Conservation (phyloP, 2,797 vertebrate species). For the Danio tinwini region DNA sequence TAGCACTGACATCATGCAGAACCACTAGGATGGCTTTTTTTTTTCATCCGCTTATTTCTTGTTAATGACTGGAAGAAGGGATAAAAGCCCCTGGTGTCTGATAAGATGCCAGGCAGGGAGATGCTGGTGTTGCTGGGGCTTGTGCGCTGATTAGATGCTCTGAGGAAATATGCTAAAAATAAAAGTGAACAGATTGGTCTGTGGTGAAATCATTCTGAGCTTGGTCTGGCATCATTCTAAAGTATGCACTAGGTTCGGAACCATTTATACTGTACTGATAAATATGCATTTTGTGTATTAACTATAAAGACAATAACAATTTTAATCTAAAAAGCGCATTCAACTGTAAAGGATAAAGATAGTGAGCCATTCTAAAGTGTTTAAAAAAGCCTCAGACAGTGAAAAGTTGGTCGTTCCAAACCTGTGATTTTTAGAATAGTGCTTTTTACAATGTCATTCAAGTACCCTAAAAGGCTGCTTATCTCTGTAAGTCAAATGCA, state of each 20-base stretch:
- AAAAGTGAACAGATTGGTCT: constrained; percentile 59
- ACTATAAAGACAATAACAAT: too few relatives aligned
- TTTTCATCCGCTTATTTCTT: constrained; percentile 53
- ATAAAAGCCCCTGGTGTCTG: constrained; percentile 77
- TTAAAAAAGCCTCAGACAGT: too few relatives aligned
- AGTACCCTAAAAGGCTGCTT: too few relatives aligned
- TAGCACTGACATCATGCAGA: constrained; percentile 71
- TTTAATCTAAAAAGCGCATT: too few relatives aligned
- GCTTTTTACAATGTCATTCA: too few relatives aligned
- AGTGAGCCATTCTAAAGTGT: too few relatives aligned
- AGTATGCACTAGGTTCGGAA: background rate
- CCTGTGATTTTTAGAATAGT: too few relatives aligned
- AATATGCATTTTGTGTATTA: too few relatives aligned
- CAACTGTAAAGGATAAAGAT: too few relatives aligned
- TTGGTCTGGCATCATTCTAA: constrained; percentile 11
- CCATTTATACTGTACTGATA: background rate
- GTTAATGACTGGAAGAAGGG: constrained; percentile 75
- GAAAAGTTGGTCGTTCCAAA: too few relatives aligned
- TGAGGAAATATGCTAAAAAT: constrained; percentile 81
- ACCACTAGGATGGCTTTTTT: constrained; percentile 66
- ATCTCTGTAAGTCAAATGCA: too few relatives aligned
- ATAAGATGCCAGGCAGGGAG: constrained; percentile 72
- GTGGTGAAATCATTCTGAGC: constrained; percentile 70
- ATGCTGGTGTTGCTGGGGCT: constrained; percentile 63
- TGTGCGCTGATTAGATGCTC: constrained; percentile 72